Evolutionary conservation across 2,797 vertebrate species (phyloP), one percentile per base, ranked within the genome.

Genomic region (Neomorphus geoffroyi): DNA sequence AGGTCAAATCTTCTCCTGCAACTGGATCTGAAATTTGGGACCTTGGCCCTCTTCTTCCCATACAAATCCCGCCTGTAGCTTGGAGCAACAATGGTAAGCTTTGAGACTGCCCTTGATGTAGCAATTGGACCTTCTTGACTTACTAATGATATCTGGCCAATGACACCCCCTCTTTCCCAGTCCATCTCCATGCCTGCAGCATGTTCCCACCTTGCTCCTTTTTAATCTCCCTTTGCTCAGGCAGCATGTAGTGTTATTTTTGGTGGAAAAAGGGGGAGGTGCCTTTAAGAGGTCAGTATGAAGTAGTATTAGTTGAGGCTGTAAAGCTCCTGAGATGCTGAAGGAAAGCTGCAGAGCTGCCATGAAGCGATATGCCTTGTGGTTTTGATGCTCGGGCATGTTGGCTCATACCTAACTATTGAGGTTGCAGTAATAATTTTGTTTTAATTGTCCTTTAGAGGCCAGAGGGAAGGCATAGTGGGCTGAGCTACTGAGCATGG

Each of bases 91-190:
- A 84, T 13, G 13, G 2, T 53, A 53, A 71, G 19, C 22, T 85
- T 66, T 69, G n/a, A 51, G 30, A 27, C 27, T 84, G 27, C 23
- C 57, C 35, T 65, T 61, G 46, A 8, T 46, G 27, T 69, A 48
- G 24, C 16, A 45, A 7, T 3, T 2, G 2, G 16, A 21, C 4
- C 1, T 75, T 41, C 50, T 90, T 1, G 5, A 5, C 32, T 58
- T 11, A 1, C 30, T 51, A 15, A 18, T 54, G n/a, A 13, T 51
- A 6, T n/a, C 13, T 53, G 26, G 30, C 11, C 69, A 58, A 51
- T 3, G 3, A n/a, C 0, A 2, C 5, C 6, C 1, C 0, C 0
- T 30, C 56, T 33, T 81, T 86, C 23, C 4, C 18, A 56, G 19
- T 41, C 14, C 18, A 1, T 33, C 8, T 48, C 22, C 0, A 0